Conservation (phyloP, 2,888 invertebrate species). For the Halictus ligatus region DNA sequence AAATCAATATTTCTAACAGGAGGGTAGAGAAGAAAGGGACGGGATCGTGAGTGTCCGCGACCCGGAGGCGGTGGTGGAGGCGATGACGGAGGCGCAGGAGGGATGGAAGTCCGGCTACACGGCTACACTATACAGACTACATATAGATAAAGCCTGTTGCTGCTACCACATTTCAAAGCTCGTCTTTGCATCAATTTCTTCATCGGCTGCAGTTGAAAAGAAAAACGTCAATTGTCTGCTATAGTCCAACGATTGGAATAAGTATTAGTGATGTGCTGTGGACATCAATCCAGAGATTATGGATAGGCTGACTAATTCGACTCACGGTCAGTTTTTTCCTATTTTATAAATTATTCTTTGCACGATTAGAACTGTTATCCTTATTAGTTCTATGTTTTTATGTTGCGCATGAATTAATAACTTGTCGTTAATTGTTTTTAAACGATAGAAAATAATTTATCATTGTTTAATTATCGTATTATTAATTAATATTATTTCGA, state of each 20-base stretch:
- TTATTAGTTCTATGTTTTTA: not conserved
- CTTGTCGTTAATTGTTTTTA: not conserved
- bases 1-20: conserved; percentile 82
- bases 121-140: conserved; percentile 66
- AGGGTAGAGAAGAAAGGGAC: conserved; percentile 72
- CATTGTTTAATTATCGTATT: not conserved
- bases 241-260: conserved; percentile 42
- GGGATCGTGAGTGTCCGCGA: conserved; percentile 25
- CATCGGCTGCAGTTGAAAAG: conserved; percentile 46
- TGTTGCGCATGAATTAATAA: not conserved
- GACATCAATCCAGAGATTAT: conserved; percentile 78
- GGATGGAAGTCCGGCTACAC: conserved; percentile 76
- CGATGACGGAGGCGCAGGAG: not conserved
- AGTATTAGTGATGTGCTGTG: conserved; percentile 80
- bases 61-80: not conserved
- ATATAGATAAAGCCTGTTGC: conserved; percentile 82
- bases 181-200: conserved; percentile 59
- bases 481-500: not conserved
- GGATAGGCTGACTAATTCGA: conserved; percentile 80
- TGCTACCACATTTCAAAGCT: conserved; percentile 75
- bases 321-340: conserved; percentile 77
- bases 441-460: not conserved
- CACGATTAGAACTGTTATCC: not conserved
- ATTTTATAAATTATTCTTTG: not conserved
- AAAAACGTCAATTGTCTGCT: conserved; percentile 28